Conservation (phyloP, 2,113 vertebrate species). For the Aythya baeri region DNA sequence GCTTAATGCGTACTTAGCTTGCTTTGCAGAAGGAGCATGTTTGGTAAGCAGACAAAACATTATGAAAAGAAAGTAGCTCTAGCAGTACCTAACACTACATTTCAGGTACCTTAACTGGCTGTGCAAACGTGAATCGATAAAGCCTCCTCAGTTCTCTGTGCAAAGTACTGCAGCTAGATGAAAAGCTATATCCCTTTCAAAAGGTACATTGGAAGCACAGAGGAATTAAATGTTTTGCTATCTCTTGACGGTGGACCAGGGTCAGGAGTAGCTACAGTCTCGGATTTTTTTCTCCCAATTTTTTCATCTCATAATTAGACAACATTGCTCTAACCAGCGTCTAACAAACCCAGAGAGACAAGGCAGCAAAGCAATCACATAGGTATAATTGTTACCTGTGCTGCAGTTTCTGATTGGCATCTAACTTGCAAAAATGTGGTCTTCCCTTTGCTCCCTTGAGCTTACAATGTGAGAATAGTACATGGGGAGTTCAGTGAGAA, state of each 20-base stretch:
- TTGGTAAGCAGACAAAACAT: neutral
- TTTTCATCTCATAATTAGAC: neutral
- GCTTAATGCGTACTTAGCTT: neutral
- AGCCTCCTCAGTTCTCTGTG: neutral
- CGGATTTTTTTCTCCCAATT: neutral
- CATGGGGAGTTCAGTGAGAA: neutral
- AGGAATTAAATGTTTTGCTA: neutral
- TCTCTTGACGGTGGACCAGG: neutral
- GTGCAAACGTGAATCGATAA: neutral
- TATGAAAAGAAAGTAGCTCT: neutral
- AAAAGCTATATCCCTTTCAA: neutral
- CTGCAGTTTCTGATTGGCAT: neutral
- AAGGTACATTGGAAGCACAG: neutral
- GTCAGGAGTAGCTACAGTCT: neutral
- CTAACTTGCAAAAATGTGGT: neutral
- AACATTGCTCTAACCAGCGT: neutral
- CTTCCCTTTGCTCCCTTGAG: neutral
- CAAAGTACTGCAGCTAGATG: neutral
- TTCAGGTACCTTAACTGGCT: neutral
- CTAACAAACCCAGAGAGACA: neutral
- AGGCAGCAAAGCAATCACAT: neutral
- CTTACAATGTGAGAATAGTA: neutral
- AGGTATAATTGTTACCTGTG: neutral
- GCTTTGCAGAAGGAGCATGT: neutral
- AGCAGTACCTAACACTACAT: neutral